Conservation (phyloP, 2,888 invertebrate species). For the Synanthedon tipuliformis region DNA sequence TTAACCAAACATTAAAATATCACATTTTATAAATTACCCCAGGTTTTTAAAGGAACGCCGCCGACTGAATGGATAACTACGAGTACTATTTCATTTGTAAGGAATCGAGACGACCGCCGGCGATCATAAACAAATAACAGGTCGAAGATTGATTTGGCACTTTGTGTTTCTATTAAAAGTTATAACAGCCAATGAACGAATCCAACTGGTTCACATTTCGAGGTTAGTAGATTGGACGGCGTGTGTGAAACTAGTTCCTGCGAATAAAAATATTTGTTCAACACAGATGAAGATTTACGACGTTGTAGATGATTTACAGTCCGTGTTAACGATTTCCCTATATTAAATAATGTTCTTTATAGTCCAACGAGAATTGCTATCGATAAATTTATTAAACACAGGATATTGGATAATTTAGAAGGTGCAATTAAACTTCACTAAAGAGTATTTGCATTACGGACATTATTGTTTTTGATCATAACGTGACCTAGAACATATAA, state of each 20-base stretch:
- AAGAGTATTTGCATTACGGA: neutral
- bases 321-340: conserved; percentile 15
- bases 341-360: conserved; percentile 6
- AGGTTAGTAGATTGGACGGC: conserved; percentile 31
- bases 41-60: conserved; percentile 4
- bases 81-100: neutral
- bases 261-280: conserved; percentile 37
- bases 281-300: conserved; percentile 29
- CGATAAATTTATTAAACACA: conserved; percentile 5
- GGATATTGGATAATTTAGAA: conserved; percentile 20
- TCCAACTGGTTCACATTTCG: conserved; percentile 20
- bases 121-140: neutral
- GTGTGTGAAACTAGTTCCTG: conserved; percentile 26
- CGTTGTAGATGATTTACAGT: conserved; percentile 17
- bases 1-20: conserved; percentile 9
- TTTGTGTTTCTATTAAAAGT: neutral
- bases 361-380: conserved; percentile 8
- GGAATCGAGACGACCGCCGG: neutral
- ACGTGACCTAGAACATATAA: no score
- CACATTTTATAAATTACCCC: conserved; percentile 5
- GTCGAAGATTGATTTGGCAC: neutral
- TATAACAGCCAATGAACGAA: conserved; percentile 15
- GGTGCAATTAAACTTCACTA: conserved; percentile 21
- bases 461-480: no score
- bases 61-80: conserved; percentile 5